Evolutionary conservation across 2,888 invertebrate genomes (phyloP).

Genomic region (Julus scandinavius): DNA sequence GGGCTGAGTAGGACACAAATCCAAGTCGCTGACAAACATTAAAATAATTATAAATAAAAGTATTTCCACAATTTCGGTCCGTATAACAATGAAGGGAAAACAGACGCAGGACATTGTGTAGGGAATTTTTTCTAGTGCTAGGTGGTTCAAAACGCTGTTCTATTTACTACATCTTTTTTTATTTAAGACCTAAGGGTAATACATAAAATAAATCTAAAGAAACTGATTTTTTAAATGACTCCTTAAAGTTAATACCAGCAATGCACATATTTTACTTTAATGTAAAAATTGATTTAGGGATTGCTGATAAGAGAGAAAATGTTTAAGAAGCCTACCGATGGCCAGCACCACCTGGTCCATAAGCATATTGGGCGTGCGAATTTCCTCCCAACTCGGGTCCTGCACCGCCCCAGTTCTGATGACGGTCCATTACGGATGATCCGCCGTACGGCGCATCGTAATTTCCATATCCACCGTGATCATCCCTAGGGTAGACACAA

Average conservation of each 20-base stretch:
- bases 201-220: no score
- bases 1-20: constrained; percentile 79
- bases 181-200: no score
- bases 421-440: constrained; percentile 49
- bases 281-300: no score
- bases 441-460: constrained; percentile 13
- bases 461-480: constrained; percentile 57
- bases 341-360: constrained; percentile 60
- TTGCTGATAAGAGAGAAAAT: background rate
- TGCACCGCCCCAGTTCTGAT: constrained; percentile 52
- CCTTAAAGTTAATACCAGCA: no score
- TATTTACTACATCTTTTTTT: no score
- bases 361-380: constrained; percentile 59
- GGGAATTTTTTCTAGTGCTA: no score
- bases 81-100: no score
- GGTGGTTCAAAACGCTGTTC: no score
- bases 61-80: no score
- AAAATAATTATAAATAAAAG: background rate
- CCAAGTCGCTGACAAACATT: constrained; percentile 60
- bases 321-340: constrained; percentile 17
- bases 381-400: constrained; percentile 50
- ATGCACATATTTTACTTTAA: no score
- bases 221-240: no score
- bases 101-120: no score
- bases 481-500: constrained; percentile 60